Evolutionary conservation across 2,888 invertebrate species (phyloP), one percentile per base, ranked within the genome.

Genomic region (Imbricaverruca yamaguchii): DNA sequence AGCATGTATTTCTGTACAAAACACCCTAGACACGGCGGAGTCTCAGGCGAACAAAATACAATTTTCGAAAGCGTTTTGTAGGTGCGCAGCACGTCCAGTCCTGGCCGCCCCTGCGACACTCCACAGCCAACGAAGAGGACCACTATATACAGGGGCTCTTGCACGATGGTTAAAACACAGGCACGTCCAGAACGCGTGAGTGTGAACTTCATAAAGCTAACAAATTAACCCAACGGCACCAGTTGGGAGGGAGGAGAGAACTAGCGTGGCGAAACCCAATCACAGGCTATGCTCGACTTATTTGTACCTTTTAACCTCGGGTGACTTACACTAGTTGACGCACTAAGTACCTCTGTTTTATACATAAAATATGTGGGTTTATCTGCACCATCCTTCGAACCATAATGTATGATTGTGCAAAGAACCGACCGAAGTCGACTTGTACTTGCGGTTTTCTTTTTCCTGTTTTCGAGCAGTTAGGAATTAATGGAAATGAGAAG

Each of bases 1-100:
- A 74, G 74, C 74, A 74, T 74, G 74, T 74, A 74, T 74, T 74
- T 74, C 74, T 74, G 74, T 74, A 74, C 74, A 74, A 74, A 74
- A 74, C 74, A 55, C 74, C 74, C 74, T 74, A 74, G 74, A 74
- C 74, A 55, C 74, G 9, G 74, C 74, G 74, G 69, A 74, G 11
- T 74, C 74, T 74, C 55, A 74, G 74, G 53, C 18, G 74, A 74
- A 74, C 74, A 55, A 74, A 74, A 74, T 74, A 74, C 74, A 74
- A 55, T 74, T 74, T 74, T 55, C 15, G 69, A 69, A 69, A 23
- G 55, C 55, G 74, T 74, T 21, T 21, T 21, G 74, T 15, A 21
- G 55, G 74, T 55, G 74, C 74, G 21, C 74, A 21, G 55, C 18
- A 55, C 53, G 39, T 18, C 74, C 74, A 6, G 15, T 21, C 10